Evolutionary conservation across 2,888 invertebrate species (phyloP), one percentile per base, ranked within the genome.

Genomic region (Onchidella celtica): DNA sequence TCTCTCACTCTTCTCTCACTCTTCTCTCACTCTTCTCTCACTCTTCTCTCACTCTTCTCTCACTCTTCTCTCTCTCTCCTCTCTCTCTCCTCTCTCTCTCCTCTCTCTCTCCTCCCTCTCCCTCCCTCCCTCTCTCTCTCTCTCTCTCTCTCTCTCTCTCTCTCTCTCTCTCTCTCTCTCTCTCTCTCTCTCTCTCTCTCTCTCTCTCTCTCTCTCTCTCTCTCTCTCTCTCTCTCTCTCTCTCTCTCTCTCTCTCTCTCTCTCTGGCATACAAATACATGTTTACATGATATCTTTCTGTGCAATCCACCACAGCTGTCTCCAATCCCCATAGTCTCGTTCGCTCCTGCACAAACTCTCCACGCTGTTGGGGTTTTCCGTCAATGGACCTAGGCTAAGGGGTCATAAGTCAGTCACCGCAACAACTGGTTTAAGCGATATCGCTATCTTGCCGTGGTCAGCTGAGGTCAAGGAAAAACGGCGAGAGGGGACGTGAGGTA

Each of bases 71-170:
- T 47, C 47, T 47, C 47, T 47, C 17, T 47, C n/a, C 47, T 47
- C 17, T 47, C 47, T 47, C 17, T 47, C 47, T 47, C 17, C 17
- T 17, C 17, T 47, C 17, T 17, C 17, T 47, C 17, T 17, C 17
- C 47, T 47, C 47, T 47, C 47, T 47, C 63, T 73, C 61, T 61
- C 6, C 61, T 21, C 29, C 11, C 29, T 68, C 17, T 68, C 68
- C n/a, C 34, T 36, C 68, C 4, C 11, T 6, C 9, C 4, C 9
- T 11, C 11, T 32, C 6, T n/a, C 57, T 55, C 32, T 55, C n/a
- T 73, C 55, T 73, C 32, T 55, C 40, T 73, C 55, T 27, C n/a
- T 55, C 27, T 57, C 73, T 73, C 32, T 14, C 17, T 47, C 47
- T 47, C 47, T 47, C 47, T 47, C 47, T 47, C 47, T 47, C 47